Conservation (phyloP, 2,888 invertebrate species). For the Platynereis dumerilii region DNA sequence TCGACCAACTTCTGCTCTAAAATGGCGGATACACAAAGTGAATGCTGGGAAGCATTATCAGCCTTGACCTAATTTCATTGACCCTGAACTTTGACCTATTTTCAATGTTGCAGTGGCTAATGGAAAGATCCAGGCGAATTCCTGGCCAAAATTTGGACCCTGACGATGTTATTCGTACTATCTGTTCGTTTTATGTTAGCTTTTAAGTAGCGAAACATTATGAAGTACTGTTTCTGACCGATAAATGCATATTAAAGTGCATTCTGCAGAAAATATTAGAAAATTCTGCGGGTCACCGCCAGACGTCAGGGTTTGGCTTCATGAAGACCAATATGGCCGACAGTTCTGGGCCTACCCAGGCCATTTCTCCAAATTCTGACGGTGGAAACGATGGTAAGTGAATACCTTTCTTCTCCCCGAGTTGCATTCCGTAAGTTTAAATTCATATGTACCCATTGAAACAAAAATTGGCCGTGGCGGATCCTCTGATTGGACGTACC, state of each 20-base stretch:
- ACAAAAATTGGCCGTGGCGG: too few species aligned
- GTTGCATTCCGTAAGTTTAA: too few species aligned
- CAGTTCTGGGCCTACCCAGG: conserved; percentile 28
- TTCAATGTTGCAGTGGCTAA: background rate
- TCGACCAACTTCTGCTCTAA: conserved; percentile 16
- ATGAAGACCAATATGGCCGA: conserved; percentile 32
- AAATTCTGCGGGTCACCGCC: conserved; percentile 19
- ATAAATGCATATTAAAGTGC: too few species aligned
- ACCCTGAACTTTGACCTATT: conserved; percentile 22
- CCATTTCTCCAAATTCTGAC: conserved; percentile 18
- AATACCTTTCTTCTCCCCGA: too few species aligned
- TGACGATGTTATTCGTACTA: too few species aligned
- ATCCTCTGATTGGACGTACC: too few species aligned
- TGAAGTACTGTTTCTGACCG: too few species aligned
- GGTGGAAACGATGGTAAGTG: conserved; percentile 23
- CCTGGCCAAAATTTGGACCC: too few species aligned
- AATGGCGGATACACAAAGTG: conserved; percentile 21
- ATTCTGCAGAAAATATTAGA: background rate
- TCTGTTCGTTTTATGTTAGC: too few species aligned
- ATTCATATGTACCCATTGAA: too few species aligned
- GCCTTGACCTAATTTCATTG: conserved; percentile 21
- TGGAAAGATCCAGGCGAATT: too few species aligned
- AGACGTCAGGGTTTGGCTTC: conserved; percentile 27
- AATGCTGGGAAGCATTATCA: conserved; percentile 16
- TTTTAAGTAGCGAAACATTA: too few species aligned